These are phyloP conservation scores for Brevimyrus niger DNA, from an alignment of 2,113 vertebrate species.

Conservation along the genomic window DNA sequence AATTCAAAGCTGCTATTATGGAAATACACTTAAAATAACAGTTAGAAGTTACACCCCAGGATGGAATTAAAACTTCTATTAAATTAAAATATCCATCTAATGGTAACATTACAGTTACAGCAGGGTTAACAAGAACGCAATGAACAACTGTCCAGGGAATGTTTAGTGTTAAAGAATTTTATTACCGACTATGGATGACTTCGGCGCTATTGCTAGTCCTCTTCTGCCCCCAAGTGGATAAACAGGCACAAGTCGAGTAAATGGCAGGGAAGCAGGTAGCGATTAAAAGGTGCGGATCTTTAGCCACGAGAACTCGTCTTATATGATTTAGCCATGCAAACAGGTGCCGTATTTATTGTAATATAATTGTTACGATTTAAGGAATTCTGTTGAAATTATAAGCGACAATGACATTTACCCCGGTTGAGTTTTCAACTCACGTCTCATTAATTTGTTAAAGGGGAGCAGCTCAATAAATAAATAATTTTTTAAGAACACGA, in stretches of 20 bases:
- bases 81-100: neutral
- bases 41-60: neutral
- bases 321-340: neutral
- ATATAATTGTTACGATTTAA: neutral
- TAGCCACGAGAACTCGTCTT: neutral
- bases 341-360: too few relatives aligned
- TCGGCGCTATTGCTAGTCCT: neutral
- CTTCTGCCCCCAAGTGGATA: slow-evolving; percentile 13
- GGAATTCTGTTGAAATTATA: neutral
- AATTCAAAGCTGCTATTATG: too few relatives aligned
- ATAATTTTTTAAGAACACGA: neutral
- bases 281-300: neutral
- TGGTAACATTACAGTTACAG: neutral
- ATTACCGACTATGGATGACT: neutral
- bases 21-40: neutral
- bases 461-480: neutral
- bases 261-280: neutral
- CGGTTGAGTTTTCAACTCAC: neutral
- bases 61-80: neutral
- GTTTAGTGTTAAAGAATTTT: neutral
- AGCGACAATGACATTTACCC: neutral
- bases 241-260: neutral
- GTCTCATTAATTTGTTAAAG: neutral
- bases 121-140: neutral
- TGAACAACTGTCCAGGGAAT: neutral